Percentiles rank a stretch among this genome's conserved stretches.
These are phyloP conservation scores for Gymnodraco acuticeps DNA, from an alignment of 2,797 vertebrate species.

Conservation along the genomic window DNA sequence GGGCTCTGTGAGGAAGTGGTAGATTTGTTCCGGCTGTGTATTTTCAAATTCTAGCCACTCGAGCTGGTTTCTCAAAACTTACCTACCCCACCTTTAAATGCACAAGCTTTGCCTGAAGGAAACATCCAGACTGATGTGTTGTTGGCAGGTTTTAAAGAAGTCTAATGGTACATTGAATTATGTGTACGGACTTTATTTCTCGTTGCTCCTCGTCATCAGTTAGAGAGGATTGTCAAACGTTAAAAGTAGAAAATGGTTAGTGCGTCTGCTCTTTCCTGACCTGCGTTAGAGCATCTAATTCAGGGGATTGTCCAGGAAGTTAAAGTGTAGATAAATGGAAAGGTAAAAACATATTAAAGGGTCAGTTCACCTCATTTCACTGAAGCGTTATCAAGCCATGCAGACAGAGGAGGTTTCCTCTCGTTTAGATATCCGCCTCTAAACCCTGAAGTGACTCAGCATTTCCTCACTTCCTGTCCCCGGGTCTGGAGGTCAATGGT, in stretches of 20 bases:
- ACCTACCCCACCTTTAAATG: not conserved
- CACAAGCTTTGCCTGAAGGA: not conserved
- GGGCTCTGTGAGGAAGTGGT: too few relatives aligned
- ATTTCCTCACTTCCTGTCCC: too few relatives aligned
- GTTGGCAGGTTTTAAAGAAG: not conserved
- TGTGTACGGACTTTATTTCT: not conserved
- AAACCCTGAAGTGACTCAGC: not conserved
- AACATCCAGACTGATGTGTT: not conserved
- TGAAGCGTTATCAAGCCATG: not conserved
- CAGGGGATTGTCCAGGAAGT: conserved; percentile 8
- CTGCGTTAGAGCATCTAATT: not conserved
- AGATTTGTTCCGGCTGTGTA: too few relatives aligned
- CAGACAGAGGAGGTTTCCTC: not conserved
- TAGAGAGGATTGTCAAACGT: conserved; percentile 42
- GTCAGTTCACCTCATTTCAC: not conserved
- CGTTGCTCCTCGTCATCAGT: conserved; percentile 40
- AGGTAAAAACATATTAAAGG: not conserved
- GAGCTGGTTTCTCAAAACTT: too few relatives aligned
- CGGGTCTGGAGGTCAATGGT: too few relatives aligned
- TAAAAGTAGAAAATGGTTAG: conserved; percentile 1
- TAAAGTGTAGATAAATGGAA: not conserved
- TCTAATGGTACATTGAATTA: not conserved
- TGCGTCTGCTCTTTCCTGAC: conserved; percentile 18
- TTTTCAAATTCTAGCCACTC: too few relatives aligned
- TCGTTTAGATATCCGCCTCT: not conserved